Evolutionary conservation across 2,888 invertebrate species (phyloP).

Genomic region (Athetis lepigone): DNA sequence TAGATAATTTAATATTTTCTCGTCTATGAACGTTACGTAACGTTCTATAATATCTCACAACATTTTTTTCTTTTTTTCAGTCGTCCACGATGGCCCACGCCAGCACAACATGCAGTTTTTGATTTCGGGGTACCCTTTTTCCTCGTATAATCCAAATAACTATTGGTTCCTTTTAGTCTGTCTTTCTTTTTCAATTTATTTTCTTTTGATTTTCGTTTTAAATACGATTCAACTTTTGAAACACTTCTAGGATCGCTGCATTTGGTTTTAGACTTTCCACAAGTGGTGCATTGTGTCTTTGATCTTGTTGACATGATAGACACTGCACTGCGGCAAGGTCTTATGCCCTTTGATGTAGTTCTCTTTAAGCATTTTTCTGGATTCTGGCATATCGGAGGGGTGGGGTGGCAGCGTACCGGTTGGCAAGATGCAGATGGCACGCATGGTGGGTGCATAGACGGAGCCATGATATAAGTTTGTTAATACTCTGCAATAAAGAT

Average conservation of each 20-base stretch:
- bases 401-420: conserved; percentile 82
- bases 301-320: conserved; percentile 82
- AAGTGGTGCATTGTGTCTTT: conserved; percentile 73
- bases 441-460: conserved; percentile 82
- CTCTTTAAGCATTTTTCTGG: conserved; percentile 81
- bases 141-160: conserved; percentile 71
- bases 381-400: conserved; percentile 78
- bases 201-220: conserved; percentile 79
- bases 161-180: conserved; percentile 72
- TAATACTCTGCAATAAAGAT: conserved; percentile 71
- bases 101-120: conserved; percentile 75
- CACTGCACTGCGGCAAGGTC: conserved; percentile 81
- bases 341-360: conserved; percentile 75
- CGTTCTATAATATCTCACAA: conserved; percentile 68
- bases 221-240: conserved; percentile 70
- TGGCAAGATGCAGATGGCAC: conserved; percentile 82
- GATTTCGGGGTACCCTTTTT: conserved; percentile 68
- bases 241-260: conserved; percentile 65
- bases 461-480: conserved; percentile 70
- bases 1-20: conserved; percentile 4
- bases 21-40: conserved; percentile 17
- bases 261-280: conserved; percentile 71
- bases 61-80: conserved; percentile 67
- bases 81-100: conserved; percentile 82
- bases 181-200: conserved; percentile 75